phyloP scores from a whole-genome alignment of 2,113 vertebrate species.

The Charina bottae region DNA sequence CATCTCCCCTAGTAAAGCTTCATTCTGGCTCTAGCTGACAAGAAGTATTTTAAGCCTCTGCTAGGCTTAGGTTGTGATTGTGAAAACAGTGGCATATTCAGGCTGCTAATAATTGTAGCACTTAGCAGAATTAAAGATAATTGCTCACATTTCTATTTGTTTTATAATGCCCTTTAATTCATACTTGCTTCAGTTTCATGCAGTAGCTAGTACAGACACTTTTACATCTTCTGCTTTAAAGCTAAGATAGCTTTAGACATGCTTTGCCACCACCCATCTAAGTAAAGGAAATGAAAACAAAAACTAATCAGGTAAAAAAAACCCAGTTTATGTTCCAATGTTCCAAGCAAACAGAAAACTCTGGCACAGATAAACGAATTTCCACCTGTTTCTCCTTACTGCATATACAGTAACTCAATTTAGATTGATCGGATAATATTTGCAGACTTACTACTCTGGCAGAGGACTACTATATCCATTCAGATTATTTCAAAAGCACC shows the following conservation, averaged over 20 bases:
- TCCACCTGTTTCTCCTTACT: constrained; percentile 80
- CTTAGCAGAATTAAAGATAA: constrained; percentile 18
- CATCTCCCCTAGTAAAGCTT: not conserved
- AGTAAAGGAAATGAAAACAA: constrained; percentile 62
- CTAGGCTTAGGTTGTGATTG: not conserved
- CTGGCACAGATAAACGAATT: constrained; percentile 80
- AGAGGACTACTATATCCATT: constrained; percentile 70
- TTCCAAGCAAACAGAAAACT: constrained; percentile 75
- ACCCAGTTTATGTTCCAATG: constrained; percentile 74
- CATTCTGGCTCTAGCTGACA: not conserved
- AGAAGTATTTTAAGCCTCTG: not conserved
- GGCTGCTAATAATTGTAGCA: constrained; percentile 55
- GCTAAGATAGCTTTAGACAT: constrained; percentile 55
- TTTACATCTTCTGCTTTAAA: constrained; percentile 45
- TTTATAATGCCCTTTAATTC: constrained; percentile 40
- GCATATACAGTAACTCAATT: constrained; percentile 78
- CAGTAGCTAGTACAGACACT: constrained; percentile 48
- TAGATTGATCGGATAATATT: constrained; percentile 77
- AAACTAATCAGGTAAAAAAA: constrained; percentile 70
- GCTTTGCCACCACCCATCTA: constrained; percentile 52
- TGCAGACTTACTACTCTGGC: constrained; percentile 72
- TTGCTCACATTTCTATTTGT: constrained; percentile 33
- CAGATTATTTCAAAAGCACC: constrained; percentile 64
- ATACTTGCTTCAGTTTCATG: constrained; percentile 50
- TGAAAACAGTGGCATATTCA: constrained; percentile 24